Evolutionary conservation across 2,888 invertebrate species (phyloP).

Genomic region (Lasioglossum pauxillum): DNA sequence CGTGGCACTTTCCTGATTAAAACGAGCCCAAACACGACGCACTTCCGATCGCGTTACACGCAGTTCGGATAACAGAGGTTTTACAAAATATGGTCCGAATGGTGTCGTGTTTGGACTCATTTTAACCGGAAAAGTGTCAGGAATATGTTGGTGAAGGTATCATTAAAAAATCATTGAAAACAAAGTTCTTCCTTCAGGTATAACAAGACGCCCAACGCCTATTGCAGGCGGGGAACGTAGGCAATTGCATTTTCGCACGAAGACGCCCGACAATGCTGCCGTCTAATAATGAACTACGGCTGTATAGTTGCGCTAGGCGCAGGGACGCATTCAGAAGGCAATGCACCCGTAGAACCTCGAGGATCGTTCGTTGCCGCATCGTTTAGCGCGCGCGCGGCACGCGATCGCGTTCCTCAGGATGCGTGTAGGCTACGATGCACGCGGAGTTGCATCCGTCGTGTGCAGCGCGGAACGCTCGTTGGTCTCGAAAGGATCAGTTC

Average conservation of each 20-base stretch:
- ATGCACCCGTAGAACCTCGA: background rate
- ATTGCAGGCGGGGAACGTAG: too few species aligned
- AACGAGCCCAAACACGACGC: too few species aligned
- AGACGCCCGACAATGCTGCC: background rate
- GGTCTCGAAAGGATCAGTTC: background rate
- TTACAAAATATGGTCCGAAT: too few species aligned
- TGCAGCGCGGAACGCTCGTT: background rate
- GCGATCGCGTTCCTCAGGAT: conserved; percentile 1
- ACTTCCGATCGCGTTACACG: too few species aligned
- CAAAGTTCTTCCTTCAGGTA: background rate
- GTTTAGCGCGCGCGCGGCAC: conserved; percentile 1
- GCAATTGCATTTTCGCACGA: background rate
- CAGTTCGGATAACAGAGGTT: too few species aligned
- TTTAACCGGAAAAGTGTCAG: too few species aligned
- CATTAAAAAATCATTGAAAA: background rate
- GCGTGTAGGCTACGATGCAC: background rate
- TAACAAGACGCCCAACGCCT: too few species aligned
- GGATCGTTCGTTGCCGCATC: conserved; percentile 5
- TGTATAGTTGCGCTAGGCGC: background rate
- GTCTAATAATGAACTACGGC: background rate
- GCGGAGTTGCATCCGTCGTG: background rate
- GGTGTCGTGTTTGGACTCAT: too few species aligned
- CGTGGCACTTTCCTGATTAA: too few species aligned
- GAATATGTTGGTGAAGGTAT: too few species aligned
- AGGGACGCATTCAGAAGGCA: background rate